Evolutionary conservation across 2,888 invertebrate species (phyloP).

Genomic region (Pecten maximus): DNA sequence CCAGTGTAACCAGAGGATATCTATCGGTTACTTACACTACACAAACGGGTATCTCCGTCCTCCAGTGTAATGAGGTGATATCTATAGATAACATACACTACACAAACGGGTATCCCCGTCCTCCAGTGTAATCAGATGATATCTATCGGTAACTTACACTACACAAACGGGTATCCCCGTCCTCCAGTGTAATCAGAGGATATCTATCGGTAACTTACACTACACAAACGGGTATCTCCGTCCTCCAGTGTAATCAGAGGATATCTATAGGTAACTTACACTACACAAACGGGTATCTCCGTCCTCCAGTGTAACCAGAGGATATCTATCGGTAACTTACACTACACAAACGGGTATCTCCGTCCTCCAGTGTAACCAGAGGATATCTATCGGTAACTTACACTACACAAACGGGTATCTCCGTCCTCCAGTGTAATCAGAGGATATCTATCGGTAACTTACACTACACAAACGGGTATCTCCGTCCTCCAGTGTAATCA

Average conservation of each 20-base stretch:
- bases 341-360: constrained; percentile 94
- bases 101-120: constrained; percentile 94
- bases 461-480: constrained; percentile 95
- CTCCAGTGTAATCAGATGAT: constrained; percentile 97
- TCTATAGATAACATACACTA: constrained; percentile 86
- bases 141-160: constrained; percentile 86
- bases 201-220: constrained; percentile 86
- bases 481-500: constrained; percentile 95
- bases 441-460: constrained; percentile 79
- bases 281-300: constrained; percentile 94
- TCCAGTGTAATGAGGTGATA: constrained; percentile 96
- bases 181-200: constrained; percentile 97
- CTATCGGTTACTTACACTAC: constrained; percentile 87
- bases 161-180: constrained; percentile 93
- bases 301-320: constrained; percentile 96
- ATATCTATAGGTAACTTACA: constrained; percentile 85
- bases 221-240: constrained; percentile 93
- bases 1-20: constrained; percentile 91
- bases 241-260: constrained; percentile 97
- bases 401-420: constrained; percentile 94
- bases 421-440: constrained; percentile 96
- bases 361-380: constrained; percentile 96
- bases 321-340: constrained; percentile 85
- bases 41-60: constrained; percentile 93
- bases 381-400: constrained; percentile 83